A percentile compares a stretch with the other conserved stretches of the same genome.
Evolutionary conservation across 2,888 invertebrate species (phyloP).

Genomic region (Perizoma flavofasciatum): DNA sequence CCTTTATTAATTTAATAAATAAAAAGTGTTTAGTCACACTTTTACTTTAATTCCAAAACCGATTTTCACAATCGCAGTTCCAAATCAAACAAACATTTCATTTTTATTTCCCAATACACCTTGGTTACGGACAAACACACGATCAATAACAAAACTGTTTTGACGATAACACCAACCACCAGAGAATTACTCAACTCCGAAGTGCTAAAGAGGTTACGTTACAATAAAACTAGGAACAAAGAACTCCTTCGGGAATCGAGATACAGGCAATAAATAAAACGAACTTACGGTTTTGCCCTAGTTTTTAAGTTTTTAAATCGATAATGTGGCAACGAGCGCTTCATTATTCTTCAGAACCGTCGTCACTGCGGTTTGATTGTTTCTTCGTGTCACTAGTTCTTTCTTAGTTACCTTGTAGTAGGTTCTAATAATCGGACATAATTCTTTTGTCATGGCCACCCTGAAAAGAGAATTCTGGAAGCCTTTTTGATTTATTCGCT

Average conservation of each 20-base stretch:
- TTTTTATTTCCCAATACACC: constrained; percentile 8
- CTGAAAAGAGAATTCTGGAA: no score
- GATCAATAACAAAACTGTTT: constrained; percentile 17
- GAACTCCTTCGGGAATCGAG: constrained; percentile 24
- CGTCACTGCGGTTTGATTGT: constrained; percentile 34
- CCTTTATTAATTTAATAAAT: no score
- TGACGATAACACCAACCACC: constrained; percentile 20
- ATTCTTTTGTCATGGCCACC: no score
- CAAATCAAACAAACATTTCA: constrained; percentile 4
- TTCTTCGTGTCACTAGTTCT: no score
- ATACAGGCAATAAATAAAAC: constrained; percentile 33
- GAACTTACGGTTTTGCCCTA: constrained; percentile 32
- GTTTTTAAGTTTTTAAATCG: constrained; percentile 45
- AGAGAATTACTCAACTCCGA: constrained; percentile 26
- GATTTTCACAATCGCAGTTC: background rate
- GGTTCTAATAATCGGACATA: no score
- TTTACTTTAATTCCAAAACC: no score
- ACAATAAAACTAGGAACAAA: constrained; percentile 30
- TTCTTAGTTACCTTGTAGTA: no score
- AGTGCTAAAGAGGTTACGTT: constrained; percentile 34
- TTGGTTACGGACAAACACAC: constrained; percentile 8
- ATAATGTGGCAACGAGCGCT: constrained; percentile 45
- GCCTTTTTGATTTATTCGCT: no score
- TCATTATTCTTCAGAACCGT: constrained; percentile 53
- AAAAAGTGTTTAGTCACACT: no score